A percentile compares a stretch with the other conserved stretches of the same genome.
Evolutionary conservation across 2,797 vertebrate species (phyloP).

Genomic region (Pitangus sulphuratus): DNA sequence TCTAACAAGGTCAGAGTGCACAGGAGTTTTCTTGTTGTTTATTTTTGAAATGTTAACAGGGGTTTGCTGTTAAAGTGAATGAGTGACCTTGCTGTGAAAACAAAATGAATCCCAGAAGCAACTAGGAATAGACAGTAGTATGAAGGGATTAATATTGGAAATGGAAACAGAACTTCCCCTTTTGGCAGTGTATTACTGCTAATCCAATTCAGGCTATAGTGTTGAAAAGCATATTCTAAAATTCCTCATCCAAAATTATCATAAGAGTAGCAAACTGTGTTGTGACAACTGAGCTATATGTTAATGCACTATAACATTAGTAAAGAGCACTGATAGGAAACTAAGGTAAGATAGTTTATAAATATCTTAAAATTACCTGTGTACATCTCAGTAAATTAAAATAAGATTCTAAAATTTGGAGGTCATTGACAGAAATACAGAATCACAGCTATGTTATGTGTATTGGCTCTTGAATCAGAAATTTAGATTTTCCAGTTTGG

Average conservation of each 20-base stretch:
- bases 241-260: neutral
- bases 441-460: neutral
- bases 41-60: neutral
- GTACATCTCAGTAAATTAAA: neutral
- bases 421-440: neutral
- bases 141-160: neutral
- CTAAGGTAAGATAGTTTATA: neutral
- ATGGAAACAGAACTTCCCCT: neutral
- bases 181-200: neutral
- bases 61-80: neutral
- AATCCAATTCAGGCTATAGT: neutral
- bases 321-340: neutral
- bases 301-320: neutral
- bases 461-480: neutral
- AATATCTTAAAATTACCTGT: neutral
- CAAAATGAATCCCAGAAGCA: neutral
- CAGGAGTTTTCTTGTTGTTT: neutral
- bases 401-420: neutral
- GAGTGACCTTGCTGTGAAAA: neutral
- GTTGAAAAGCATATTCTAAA: neutral
- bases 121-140: neutral
- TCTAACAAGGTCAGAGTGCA: neutral
- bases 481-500: neutral
- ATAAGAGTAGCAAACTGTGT: neutral
- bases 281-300: neutral